A percentile compares a stretch with the other conserved stretches of the same genome.
Evolutionary conservation across 2,113 vertebrate genomes (phyloP).

Genomic region (Stegastes partitus): DNA sequence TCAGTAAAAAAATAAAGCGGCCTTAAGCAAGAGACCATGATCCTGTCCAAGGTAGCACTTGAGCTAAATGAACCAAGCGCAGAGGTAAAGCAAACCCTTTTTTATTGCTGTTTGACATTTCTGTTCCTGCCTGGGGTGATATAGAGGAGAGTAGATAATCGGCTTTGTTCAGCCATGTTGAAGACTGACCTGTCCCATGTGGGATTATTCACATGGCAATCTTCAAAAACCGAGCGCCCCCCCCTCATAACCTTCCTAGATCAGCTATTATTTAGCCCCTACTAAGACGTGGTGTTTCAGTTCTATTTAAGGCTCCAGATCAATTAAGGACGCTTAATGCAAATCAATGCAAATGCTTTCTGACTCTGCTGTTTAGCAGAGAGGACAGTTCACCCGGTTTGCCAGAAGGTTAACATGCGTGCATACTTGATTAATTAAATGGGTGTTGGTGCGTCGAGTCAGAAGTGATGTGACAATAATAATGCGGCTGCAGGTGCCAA

Average conservation of each 20-base stretch:
- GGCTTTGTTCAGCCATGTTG: conserved; percentile 62
- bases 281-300: not conserved
- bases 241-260: conserved; percentile 4
- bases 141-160: conserved; percentile 56
- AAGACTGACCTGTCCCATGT: conserved; percentile 50
- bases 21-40: conserved; percentile 18
- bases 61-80: conserved; percentile 14
- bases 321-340: conserved; percentile 47
- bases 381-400: conserved; percentile 16
- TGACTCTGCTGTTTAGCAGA: conserved; percentile 45
- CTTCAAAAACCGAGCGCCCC: conserved; percentile 29
- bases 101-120: conserved; percentile 37
- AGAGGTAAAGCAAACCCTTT: conserved; percentile 3
- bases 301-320: conserved; percentile 38
- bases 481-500: conserved; percentile 40
- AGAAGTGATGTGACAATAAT: conserved; percentile 43
- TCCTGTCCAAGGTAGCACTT: conserved; percentile 16
- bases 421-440: conserved; percentile 51
- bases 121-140: conserved; percentile 28
- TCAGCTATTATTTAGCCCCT: not conserved
- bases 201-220: conserved; percentile 62
- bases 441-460: conserved; percentile 24
- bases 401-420: conserved; percentile 42
- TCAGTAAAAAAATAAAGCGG: conserved; percentile 1
- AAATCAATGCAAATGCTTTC: conserved; percentile 68